A percentile compares a stretch with the other conserved stretches of the same genome.
These are phyloP conservation scores for Hippoglossus stenolepis DNA, from an alignment of 2,113 vertebrate species.

Conservation along the genomic window DNA sequence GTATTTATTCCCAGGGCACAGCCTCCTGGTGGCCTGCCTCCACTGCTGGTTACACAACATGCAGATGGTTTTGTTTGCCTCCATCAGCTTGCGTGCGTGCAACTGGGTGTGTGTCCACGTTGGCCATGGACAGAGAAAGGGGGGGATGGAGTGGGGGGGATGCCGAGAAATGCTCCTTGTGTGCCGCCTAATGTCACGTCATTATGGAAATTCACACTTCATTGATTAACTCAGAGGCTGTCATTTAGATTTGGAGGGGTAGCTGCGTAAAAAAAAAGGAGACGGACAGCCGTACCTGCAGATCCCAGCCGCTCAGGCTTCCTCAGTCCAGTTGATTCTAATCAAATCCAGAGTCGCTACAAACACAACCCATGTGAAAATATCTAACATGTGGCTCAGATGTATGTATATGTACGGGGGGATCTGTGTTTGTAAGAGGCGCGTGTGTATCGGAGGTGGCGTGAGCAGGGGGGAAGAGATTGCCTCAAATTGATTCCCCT, in stretches of 20 bases:
- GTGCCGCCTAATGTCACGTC: conserved; percentile 58
- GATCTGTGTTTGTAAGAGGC: conserved; percentile 21
- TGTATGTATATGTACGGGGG: conserved; percentile 35
- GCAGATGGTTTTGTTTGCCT: conserved; percentile 76
- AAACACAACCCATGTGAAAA: conserved; percentile 53
- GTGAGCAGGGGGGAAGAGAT: conserved; percentile 67
- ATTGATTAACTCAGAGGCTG: conserved; percentile 72
- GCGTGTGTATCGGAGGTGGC: conserved; percentile 19
- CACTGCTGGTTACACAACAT: conserved; percentile 63
- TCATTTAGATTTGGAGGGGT: conserved; percentile 46
- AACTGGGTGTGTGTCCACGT: conserved; percentile 13
- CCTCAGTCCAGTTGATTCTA: conserved; percentile 58
- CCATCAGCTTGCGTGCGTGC: conserved; percentile 55
- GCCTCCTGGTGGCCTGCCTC: conserved; percentile 50
- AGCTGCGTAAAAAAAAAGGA: conserved; percentile 41
- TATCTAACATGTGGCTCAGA: conserved; percentile 33
- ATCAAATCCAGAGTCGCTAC: conserved; percentile 54
- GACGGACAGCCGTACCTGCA: conserved; percentile 35
- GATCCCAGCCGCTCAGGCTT: conserved; percentile 25
- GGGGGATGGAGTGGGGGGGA: conserved; percentile 27
- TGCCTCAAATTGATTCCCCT: conserved; percentile 76
- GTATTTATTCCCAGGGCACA: conserved; percentile 50
- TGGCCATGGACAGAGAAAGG: conserved; percentile 7
- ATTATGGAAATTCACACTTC: conserved; percentile 72
- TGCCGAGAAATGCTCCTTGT: conserved; percentile 54